Evolutionary conservation across 2,113 vertebrate genomes (phyloP), one percentile per base, ranked within the genome.

Genomic region (Microcebus ravelobensis): DNA sequence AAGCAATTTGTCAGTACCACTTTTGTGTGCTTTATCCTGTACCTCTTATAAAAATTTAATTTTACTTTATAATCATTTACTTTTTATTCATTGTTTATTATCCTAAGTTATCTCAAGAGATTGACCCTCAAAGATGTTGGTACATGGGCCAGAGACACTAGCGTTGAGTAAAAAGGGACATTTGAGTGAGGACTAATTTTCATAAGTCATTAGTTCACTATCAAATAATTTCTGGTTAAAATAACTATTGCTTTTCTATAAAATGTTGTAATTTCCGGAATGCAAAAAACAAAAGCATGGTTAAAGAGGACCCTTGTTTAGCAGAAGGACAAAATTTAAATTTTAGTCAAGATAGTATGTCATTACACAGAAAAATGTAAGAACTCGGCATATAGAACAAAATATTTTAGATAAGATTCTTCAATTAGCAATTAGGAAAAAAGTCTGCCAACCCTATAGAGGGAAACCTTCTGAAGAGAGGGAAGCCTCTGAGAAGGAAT

Each of bases 351-450:
- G 45, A 77, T 2, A 85, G 4, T 68, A 71, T 20, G 3, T 11
- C 36, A 65, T 77, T 45, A 61, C 45, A 63, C 9, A 82, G 25
- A 93, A 87, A 80, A 61, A 14, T 2, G 39, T 39, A 79, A 71
- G n/a, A 86, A 87, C 55, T 90, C 3, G 17, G n/a, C 3, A 39
- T 52, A 36, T 18, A 55, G 17, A 73, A 59, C 7, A 7, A 57
- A 48, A 8, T 52, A 3, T 79, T 36, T 65, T 87, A 39, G 27
- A 73, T 5, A 90, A 76, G 50, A 87, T 25, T 74, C 50, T 90
- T 95, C 59, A 90, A 90, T 88, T 87, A 80, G 18, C 42, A 90
- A 65, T 57, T 42, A 94, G 15, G 31, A 77, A 91, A 96, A 73
- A 39, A 6, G 50, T 76, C 36, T 71, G 13, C 90, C 23, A 90